These are phyloP conservation scores for Spea bombifrons DNA, from an alignment of 2,113 vertebrate species.

Conservation along the genomic window DNA sequence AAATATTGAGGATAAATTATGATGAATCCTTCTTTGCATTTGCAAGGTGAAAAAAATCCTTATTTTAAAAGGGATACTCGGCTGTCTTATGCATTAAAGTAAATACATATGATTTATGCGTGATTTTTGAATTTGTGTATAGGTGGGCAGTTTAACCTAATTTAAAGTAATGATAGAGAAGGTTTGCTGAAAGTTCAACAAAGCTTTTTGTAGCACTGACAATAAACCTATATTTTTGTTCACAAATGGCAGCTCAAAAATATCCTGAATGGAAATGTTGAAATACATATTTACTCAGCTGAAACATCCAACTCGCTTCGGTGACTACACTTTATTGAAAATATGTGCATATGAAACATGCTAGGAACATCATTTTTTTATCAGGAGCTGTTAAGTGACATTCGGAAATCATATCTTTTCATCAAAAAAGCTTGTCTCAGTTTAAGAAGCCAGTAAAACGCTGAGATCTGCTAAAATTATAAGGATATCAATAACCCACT, in stretches of 20 bases:
- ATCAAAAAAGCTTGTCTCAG: too few species aligned
- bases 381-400: slow-evolving; percentile 38
- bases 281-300: slow-evolving; percentile 39
- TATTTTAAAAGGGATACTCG: too few species aligned
- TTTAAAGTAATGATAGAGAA: background rate
- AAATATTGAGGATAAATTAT: too few species aligned
- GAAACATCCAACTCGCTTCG: background rate
- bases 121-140: too few species aligned
- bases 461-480: too few species aligned
- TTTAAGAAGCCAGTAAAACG: too few species aligned
- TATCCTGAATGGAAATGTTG: slow-evolving; percentile 9
- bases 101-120: too few species aligned
- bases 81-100: too few species aligned
- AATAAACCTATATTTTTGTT: background rate
- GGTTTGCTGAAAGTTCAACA: background rate
- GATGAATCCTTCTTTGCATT: too few species aligned
- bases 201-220: background rate
- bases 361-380: slow-evolving; percentile 15
- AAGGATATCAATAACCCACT: too few species aligned
- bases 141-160: too few species aligned
- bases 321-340: background rate
- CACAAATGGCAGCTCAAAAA: slow-evolving; percentile 8
- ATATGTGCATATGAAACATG: slow-evolving; percentile 3
- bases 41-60: too few species aligned
- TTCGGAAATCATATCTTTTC: slow-evolving; percentile 23